Conservation (phyloP, 92 coral and sea anemone species). For the Pocillopora grandis region DNA sequence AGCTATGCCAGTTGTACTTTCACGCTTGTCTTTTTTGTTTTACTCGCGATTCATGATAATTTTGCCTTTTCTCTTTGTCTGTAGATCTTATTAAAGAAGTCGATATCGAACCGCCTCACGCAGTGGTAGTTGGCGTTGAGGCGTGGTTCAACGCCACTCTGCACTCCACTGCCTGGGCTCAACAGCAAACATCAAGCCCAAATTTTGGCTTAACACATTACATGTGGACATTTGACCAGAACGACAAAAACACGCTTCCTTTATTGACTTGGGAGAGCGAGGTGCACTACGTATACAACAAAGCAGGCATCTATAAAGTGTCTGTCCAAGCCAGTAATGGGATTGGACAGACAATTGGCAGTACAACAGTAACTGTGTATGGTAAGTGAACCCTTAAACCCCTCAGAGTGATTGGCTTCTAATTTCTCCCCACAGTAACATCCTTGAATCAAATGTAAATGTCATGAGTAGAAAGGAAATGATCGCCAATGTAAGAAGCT, state of each 20-base stretch:
- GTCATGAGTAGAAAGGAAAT: too few species aligned
- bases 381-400: conserved; percentile 33
- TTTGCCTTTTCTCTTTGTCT: not conserved
- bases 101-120: conserved; percentile 57
- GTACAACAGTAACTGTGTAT: conserved; percentile 38
- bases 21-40: not conserved
- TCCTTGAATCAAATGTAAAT: too few species aligned
- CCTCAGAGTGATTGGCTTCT: too few species aligned
- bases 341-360: conserved; percentile 21
- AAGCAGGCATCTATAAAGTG: conserved; percentile 46
- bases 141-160: conserved; percentile 58
- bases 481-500: too few species aligned
- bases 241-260: conserved; percentile 16
- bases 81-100: conserved; percentile 38
- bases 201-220: conserved; percentile 62
- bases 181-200: not conserved
- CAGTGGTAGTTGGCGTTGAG: conserved; percentile 49
- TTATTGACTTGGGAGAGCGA: conserved; percentile 51
- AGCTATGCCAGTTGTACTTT: too few species aligned
- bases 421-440: too few species aligned
- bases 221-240: conserved; percentile 59
- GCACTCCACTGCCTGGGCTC: conserved; percentile 18
- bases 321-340: conserved; percentile 51
- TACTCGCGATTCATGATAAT: not conserved
- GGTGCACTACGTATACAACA: conserved; percentile 42